phyloP scores from a whole-genome alignment of 1,140 invertebrate species.

The Atopsyche davidsoni region DNA sequence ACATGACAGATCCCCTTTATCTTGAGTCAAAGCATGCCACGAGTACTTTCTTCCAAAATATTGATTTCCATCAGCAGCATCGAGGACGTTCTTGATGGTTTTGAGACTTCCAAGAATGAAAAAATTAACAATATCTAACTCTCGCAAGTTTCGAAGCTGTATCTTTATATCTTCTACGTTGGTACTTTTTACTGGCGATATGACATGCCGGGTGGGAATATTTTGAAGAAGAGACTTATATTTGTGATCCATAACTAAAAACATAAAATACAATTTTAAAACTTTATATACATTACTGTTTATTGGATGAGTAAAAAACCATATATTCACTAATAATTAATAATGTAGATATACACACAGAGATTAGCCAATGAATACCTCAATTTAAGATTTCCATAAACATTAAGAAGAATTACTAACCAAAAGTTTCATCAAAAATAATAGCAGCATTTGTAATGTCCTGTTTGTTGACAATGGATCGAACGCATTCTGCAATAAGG shows the following conservation, averaged over 20 bases:
- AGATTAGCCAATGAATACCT: neutral
- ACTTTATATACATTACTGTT: slow-evolving; percentile 3
- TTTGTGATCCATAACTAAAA: slow-evolving; percentile 82
- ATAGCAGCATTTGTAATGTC: slow-evolving; percentile 89
- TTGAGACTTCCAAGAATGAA: slow-evolving; percentile 69
- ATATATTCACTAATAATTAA: neutral
- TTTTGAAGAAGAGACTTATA: slow-evolving; percentile 84
- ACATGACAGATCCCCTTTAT: slow-evolving; percentile 61
- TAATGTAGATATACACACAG: neutral
- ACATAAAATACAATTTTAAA: slow-evolving; percentile 12
- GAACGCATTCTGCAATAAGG: slow-evolving; percentile 71
- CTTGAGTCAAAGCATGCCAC: slow-evolving; percentile 56
- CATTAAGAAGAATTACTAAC: slow-evolving; percentile 40
- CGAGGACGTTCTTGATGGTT: slow-evolving; percentile 65
- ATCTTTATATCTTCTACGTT: slow-evolving; percentile 48
- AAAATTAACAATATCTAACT: slow-evolving; percentile 82
- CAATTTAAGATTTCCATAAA: too few relatives aligned
- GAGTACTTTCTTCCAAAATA: slow-evolving; percentile 48
- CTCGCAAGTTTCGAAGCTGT: slow-evolving; percentile 65
- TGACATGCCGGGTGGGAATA: slow-evolving; percentile 79
- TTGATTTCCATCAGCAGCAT: slow-evolving; percentile 48
- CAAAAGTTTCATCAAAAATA: slow-evolving; percentile 80
- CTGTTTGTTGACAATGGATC: slow-evolving; percentile 70
- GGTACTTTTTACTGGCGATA: slow-evolving; percentile 55
- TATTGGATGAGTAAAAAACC: too few relatives aligned